A percentile compares a stretch with the other conserved stretches of the same genome.
Conservation (phyloP, 92 coral and sea anemone species). For the Montipora capitata region DNA sequence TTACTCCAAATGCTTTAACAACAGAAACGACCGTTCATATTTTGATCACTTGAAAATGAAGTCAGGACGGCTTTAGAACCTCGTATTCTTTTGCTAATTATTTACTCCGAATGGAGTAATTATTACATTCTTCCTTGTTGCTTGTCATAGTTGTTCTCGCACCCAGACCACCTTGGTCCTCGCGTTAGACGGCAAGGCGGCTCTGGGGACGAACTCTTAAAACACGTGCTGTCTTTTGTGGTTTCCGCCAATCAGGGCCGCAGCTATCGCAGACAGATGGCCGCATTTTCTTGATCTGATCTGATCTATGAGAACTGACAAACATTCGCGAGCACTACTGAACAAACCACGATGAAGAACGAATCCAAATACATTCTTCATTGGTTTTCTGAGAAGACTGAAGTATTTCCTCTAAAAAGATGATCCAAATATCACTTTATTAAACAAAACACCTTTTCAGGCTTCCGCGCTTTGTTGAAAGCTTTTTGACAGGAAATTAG, state of each 20-base stretch:
- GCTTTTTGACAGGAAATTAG: slow-evolving; percentile 50
- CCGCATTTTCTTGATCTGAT: slow-evolving; percentile 7
- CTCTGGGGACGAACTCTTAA: background rate
- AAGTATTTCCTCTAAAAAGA: background rate
- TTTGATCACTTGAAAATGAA: too few relatives aligned
- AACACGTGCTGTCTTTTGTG: slow-evolving; percentile 33
- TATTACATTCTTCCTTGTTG: too few relatives aligned
- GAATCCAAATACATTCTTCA: background rate
- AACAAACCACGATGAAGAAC: background rate
- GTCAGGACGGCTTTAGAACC: too few relatives aligned
- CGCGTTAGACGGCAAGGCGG: too few relatives aligned
- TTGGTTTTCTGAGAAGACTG: background rate
- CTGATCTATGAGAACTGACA: background rate
- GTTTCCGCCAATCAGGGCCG: slow-evolving; percentile 11
- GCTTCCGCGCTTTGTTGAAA: slow-evolving; percentile 21
- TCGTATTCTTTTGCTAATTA: too few relatives aligned
- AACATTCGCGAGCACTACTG: slow-evolving; percentile 5
- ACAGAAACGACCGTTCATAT: too few relatives aligned
- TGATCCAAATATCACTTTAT: slow-evolving; percentile 1
- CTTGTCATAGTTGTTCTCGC: too few relatives aligned
- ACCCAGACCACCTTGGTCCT: too few relatives aligned
- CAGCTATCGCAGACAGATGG: slow-evolving; percentile 18
- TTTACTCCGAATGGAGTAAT: too few relatives aligned
- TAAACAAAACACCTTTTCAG: background rate
- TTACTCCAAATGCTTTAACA: too few relatives aligned